Evolutionary conservation across 2,113 vertebrate genomes (phyloP).

Genomic region (Gracilinanus agilis): DNA sequence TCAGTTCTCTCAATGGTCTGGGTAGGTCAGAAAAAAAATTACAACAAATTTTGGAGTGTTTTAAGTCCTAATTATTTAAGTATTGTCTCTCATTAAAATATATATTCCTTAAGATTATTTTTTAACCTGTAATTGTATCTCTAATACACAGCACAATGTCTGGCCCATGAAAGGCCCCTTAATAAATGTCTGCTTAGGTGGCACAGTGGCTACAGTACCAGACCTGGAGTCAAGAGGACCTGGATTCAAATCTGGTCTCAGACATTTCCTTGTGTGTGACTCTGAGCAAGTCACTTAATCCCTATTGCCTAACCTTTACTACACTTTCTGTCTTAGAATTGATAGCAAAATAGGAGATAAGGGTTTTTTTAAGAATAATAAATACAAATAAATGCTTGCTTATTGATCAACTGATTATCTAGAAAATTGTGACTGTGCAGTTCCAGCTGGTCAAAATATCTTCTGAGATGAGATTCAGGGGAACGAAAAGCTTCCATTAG

Average conservation of each 20-base stretch:
- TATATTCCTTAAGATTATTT: neutral
- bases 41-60: neutral
- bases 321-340: too few species aligned
- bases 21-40: neutral
- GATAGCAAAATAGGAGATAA: too few species aligned
- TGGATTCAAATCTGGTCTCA: too few species aligned
- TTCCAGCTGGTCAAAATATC: neutral
- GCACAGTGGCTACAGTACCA: too few species aligned
- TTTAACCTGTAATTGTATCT: neutral
- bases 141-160: neutral
- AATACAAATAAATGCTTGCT: too few species aligned
- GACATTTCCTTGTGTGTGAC: too few species aligned
- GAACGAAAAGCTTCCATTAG: neutral
- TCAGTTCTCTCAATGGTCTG: neutral
- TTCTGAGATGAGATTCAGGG: neutral
- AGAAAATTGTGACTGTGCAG: neutral
- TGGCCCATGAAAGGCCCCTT: neutral
- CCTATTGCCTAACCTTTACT: too few species aligned
- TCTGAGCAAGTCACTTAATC: too few species aligned
- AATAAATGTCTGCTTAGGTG: neutral
- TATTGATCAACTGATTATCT: neutral
- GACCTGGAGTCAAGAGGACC: too few species aligned
- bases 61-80: neutral
- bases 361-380: too few species aligned
- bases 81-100: neutral